Evolutionary conservation across 2,113 vertebrate species (phyloP).

Genomic region (Spermophilus dauricus): DNA sequence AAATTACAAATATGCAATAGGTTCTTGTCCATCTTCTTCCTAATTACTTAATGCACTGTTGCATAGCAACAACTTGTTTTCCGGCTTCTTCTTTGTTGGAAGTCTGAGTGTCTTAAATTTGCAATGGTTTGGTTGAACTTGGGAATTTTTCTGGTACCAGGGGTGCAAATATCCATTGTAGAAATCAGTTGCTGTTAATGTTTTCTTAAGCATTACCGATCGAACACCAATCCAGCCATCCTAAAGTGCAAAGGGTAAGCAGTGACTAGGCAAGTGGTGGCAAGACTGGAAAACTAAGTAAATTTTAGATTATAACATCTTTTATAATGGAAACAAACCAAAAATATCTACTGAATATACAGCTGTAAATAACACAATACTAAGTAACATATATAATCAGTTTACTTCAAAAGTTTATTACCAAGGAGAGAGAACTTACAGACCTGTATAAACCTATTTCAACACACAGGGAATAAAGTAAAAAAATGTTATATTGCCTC

Average conservation of each 20-base stretch:
- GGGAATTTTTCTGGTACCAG: constrained; percentile 84
- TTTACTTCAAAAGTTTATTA: constrained; percentile 5
- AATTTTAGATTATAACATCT: constrained; percentile 7
- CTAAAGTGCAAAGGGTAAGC: constrained; percentile 85
- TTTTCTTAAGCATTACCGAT: constrained; percentile 92
- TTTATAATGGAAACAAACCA: constrained; percentile 19
- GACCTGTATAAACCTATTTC: neutral
- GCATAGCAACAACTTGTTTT: constrained; percentile 65
- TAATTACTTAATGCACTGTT: constrained; percentile 68
- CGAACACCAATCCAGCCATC: constrained; percentile 95
- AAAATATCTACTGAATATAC: neutral
- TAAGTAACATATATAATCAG: neutral
- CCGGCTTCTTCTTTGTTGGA: constrained; percentile 70
- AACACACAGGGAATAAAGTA: neutral
- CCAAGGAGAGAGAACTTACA: neutral
- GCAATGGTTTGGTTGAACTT: constrained; percentile 73
- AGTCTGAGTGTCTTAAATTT: constrained; percentile 91
- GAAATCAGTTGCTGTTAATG: constrained; percentile 94
- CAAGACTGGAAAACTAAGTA: constrained; percentile 17
- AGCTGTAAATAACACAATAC: neutral
- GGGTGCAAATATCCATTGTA: constrained; percentile 97
- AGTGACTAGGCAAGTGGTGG: neutral
- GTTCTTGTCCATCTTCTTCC: constrained; percentile 43
- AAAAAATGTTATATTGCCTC: neutral
- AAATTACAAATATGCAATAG: constrained; percentile 64